Evolutionary conservation across 1,140 invertebrate genomes (phyloP).

Genomic region (Pollicipes pollicipes): DNA sequence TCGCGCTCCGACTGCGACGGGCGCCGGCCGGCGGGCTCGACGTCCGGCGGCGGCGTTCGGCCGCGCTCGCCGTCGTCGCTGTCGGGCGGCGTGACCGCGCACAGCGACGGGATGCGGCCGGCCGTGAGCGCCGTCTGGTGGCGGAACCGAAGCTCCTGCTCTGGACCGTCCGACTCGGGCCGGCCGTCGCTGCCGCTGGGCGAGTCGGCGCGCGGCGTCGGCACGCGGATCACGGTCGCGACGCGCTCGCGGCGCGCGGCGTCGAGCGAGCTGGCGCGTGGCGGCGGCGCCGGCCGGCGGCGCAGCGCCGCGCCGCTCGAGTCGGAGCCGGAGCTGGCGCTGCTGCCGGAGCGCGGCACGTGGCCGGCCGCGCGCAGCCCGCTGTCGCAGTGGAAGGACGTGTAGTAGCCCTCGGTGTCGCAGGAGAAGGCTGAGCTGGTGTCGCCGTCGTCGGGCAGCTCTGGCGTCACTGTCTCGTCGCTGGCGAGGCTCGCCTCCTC

Average conservation of each 20-base stretch:
- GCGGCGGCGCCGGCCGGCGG: slow-evolving; percentile 54
- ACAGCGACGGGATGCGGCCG: slow-evolving; percentile 76
- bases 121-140: slow-evolving; percentile 70
- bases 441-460: slow-evolving; percentile 69
- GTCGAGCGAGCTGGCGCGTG: slow-evolving; percentile 20
- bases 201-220: slow-evolving; percentile 32
- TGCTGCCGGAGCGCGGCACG: too few relatives aligned
- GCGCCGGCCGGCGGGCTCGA: too few relatives aligned
- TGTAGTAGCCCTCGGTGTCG: slow-evolving; percentile 93
- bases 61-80: slow-evolving; percentile 53
- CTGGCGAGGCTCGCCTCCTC: slow-evolving; percentile 38
- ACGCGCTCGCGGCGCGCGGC: slow-evolving; percentile 19
- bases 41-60: not conserved
- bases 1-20: too few relatives aligned
- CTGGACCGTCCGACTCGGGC: slow-evolving; percentile 63
- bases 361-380: slow-evolving; percentile 44
- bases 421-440: slow-evolving; percentile 85
- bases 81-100: slow-evolving; percentile 68
- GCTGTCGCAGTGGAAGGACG: slow-evolving; percentile 89
- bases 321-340: slow-evolving; percentile 12
- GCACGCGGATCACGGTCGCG: slow-evolving; percentile 21
- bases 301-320: slow-evolving; percentile 36
- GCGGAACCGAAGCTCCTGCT: slow-evolving; percentile 61
- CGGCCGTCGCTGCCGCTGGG: slow-evolving; percentile 44
- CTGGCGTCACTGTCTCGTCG: slow-evolving; percentile 65